Evolutionary conservation across 2,797 vertebrate species (phyloP).

Genomic region (Phaenicophaeus curvirostris): DNA sequence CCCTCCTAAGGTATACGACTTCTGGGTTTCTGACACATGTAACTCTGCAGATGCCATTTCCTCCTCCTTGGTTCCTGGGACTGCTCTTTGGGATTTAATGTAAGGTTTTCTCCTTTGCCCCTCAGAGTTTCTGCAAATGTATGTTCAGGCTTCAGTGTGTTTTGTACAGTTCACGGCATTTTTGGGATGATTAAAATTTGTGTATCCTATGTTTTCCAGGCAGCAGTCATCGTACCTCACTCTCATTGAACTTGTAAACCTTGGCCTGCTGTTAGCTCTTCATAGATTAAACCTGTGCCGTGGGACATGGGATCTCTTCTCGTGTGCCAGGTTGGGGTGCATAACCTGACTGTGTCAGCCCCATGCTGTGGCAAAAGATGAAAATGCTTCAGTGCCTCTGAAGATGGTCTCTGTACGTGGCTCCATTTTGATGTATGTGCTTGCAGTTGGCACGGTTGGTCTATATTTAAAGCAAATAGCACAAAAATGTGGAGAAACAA

Average conservation of each 20-base stretch:
- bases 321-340: accelerated
- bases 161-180: not conserved
- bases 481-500: not conserved
- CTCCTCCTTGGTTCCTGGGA: not conserved
- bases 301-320: not conserved
- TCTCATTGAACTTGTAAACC: not conserved
- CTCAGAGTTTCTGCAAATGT: not conserved
- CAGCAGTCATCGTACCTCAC: not conserved
- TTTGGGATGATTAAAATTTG: not conserved
- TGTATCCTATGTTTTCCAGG: not conserved
- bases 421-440: not conserved
- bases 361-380: not conserved
- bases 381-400: not conserved
- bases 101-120: not conserved
- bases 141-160: not conserved
- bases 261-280: not conserved
- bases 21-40: not conserved
- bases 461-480: not conserved
- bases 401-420: not conserved
- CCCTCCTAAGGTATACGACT: not conserved
- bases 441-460: not conserved
- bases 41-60: not conserved
- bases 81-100: not conserved
- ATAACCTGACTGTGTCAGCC: not conserved
- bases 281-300: not conserved